Evolutionary conservation across 1,140 invertebrate genomes (phyloP), one percentile per base, ranked within the genome.

Genomic region (Bursaphelenchus mucronatus): DNA sequence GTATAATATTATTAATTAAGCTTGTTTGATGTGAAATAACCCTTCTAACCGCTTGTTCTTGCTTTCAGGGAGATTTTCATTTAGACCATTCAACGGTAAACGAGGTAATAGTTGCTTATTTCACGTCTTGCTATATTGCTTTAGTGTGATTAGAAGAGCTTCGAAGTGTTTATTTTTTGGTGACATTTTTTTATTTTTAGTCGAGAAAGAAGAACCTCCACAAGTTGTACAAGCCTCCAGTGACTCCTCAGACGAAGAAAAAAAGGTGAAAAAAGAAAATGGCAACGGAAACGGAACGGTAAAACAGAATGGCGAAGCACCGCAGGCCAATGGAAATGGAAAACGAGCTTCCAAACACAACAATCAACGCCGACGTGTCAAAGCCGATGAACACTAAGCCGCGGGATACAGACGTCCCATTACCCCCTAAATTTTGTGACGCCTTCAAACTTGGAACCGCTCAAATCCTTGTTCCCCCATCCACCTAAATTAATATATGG

Each of bases 141-240:
- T 30, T 30, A 30, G 30, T 30, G 30, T 30, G 30, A 30, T 30
- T 30, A 3, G 30, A 30, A 30, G 30, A n/a, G n/a, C n/a, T 30
- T 30, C 5, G 30, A 1, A 30, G 1, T 30, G 1, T 30, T 30
- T 30, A 30, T 30, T 30, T 30, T 30, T 1, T 30, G 30, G 5
- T 49, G 6, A 49, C 4, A n/a, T 49, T 49, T 49, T n/a, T 49
- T 49, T n/a, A n/a, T 49, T 49, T 49, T n/a, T 19, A 49, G 47
- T 49, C 30, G 30, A 30, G 30, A 30, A 30, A 30, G 30, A 30
- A 30, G 47, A n/a, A n/a, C 47, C 45, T n/a, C 45, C 19, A n/a
- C 47, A 49, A 6, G 1, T 49, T 6, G 19, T 4, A 49, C 47
- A 49, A 49, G 19, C 13, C 47, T n/a, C 47, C 19, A 49, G 19